These are phyloP conservation scores for Gymnothorax reevesii DNA, from an alignment of 2,797 vertebrate genomes.

Conservation along the genomic window DNA sequence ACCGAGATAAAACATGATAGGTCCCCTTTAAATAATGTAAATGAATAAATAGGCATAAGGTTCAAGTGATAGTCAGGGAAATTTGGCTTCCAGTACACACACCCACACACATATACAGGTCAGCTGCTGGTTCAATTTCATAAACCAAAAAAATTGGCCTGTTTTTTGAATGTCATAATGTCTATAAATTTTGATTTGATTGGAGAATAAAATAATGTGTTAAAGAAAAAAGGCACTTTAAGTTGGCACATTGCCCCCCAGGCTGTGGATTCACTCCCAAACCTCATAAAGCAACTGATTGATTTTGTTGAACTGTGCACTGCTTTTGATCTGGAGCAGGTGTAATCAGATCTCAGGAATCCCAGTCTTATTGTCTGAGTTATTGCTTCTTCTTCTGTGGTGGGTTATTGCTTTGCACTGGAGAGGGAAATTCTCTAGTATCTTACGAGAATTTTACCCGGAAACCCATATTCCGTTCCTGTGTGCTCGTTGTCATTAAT, in stretches of 20 bases:
- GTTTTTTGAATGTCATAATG: constrained; percentile 10
- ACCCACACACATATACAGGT: neutral
- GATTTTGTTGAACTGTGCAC: constrained; percentile 43
- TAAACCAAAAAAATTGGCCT: neutral
- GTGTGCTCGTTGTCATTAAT: constrained; percentile 33
- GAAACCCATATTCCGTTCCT: neutral
- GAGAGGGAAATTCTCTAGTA: constrained; percentile 21
- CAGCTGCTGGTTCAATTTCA: no score
- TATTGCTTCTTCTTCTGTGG: constrained; percentile 21
- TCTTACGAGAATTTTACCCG: constrained; percentile 44
- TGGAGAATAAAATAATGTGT: constrained; percentile 11
- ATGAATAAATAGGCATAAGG: no score
- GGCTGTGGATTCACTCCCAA: neutral
- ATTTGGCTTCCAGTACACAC: neutral
- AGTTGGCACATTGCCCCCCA: constrained; percentile 6
- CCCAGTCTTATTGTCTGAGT: constrained; percentile 30
- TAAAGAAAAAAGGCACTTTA: neutral
- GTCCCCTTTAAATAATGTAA: no score
- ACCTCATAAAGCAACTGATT: constrained; percentile 16
- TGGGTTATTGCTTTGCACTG: constrained; percentile 25
- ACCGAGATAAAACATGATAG: no score
- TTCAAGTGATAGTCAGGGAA: no score
- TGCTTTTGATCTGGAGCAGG: constrained; percentile 31
- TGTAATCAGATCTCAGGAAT: constrained; percentile 36
- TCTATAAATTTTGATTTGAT: constrained; percentile 5